Percentiles rank a stretch among this genome's conserved stretches.
Evolutionary conservation across 2,888 invertebrate genomes (phyloP).

Genomic region (Acleris literana): DNA sequence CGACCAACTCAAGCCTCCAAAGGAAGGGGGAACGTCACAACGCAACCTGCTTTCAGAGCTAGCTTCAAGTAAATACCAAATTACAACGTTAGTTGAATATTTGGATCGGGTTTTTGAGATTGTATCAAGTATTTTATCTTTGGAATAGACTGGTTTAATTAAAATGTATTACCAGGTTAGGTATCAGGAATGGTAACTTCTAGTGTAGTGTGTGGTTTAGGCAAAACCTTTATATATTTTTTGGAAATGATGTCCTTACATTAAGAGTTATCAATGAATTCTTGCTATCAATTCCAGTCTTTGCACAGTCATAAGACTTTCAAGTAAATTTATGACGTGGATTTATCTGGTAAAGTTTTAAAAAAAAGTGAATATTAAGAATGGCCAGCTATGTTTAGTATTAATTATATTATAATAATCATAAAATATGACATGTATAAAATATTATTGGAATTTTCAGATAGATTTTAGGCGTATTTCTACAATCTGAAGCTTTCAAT

Average conservation of each 20-base stretch:
- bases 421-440: slow-evolving; percentile 42
- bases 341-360: no score
- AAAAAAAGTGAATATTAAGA: no score
- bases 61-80: slow-evolving; percentile 59
- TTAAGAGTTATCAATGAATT: no score
- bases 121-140: not conserved
- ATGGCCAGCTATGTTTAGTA: slow-evolving; percentile 33
- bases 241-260: no score
- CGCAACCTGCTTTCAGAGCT: slow-evolving; percentile 61
- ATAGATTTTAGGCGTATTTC: slow-evolving; percentile 73
- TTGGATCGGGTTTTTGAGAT: slow-evolving; percentile 12
- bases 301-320: no score
- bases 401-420: slow-evolving; percentile 31
- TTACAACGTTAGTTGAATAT: slow-evolving; percentile 32
- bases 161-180: no score
- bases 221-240: no score
- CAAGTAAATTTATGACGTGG: no score
- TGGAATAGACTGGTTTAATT: no score
- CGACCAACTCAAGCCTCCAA: slow-evolving; percentile 93
- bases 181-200: no score
- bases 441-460: slow-evolving; percentile 80
- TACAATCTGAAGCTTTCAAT: slow-evolving; percentile 80
- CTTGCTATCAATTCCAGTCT: no score
- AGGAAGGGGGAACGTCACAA: slow-evolving; percentile 82
- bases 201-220: no score